Evolutionary conservation across 2,888 invertebrate genomes (phyloP).

Genomic region (Epistrophella euchroma): DNA sequence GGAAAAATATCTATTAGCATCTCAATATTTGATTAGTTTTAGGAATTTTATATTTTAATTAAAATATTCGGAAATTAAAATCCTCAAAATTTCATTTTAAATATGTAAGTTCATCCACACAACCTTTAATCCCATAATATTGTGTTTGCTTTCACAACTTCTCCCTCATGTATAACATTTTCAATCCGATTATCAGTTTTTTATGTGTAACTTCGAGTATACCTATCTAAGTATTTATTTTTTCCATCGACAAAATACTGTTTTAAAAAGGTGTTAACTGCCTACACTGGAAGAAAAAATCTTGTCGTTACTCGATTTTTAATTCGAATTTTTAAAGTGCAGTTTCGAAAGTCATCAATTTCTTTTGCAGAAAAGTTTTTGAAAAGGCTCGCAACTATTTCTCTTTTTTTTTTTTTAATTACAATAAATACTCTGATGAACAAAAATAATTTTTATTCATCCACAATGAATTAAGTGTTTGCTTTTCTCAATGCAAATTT

Average conservation of each 20-base stretch:
- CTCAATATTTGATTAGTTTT: not conserved
- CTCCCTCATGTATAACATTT: slow-evolving; percentile 18
- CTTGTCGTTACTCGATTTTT: too few species aligned
- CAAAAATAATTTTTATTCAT: too few species aligned
- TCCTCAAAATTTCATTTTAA: not conserved
- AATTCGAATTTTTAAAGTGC: too few species aligned
- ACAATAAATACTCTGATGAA: too few species aligned
- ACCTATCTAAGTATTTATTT: not conserved
- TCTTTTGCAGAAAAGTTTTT: too few species aligned
- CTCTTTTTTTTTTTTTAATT: too few species aligned
- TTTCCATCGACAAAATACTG: not conserved
- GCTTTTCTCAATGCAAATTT: too few species aligned
- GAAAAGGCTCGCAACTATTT: too few species aligned
- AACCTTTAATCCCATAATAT: slow-evolving; percentile 10
- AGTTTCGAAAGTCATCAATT: too few species aligned
- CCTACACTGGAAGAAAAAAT: not conserved
- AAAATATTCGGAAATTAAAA: slow-evolving; percentile 45
- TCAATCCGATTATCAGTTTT: slow-evolving; percentile 44
- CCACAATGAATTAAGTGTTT: too few species aligned
- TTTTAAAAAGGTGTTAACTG: not conserved
- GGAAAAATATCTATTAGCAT: not conserved
- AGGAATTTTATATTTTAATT: slow-evolving; percentile 44
- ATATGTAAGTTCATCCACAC: slow-evolving; percentile 38
- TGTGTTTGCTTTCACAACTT: not conserved
- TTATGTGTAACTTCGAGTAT: not conserved